phyloP scores from a whole-genome alignment of 2,888 invertebrate species.

The Volucella inflata region DNA sequence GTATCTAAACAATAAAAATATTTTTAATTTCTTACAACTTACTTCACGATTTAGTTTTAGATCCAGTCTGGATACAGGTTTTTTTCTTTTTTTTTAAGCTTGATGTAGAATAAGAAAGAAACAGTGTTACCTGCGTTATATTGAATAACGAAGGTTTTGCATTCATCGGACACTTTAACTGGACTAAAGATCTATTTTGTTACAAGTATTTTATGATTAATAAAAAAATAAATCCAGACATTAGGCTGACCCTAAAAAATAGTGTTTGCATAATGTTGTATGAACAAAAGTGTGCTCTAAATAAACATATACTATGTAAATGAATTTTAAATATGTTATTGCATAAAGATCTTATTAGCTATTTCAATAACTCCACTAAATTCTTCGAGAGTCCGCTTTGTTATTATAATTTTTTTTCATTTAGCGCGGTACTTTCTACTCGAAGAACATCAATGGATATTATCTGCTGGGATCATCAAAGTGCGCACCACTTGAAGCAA shows the following conservation, averaged over 20 bases:
- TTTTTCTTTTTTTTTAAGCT: conserved; percentile 8
- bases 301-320: neutral
- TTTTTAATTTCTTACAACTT: conserved; percentile 54
- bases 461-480: conserved; percentile 77
- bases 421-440: conserved; percentile 44
- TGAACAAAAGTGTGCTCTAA: conserved; percentile 5
- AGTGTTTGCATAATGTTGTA: conserved; percentile 1
- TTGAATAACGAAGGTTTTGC: conserved; percentile 20
- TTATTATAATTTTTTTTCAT: conserved; percentile 4
- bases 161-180: conserved; percentile 43
- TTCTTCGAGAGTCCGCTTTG: conserved; percentile 54
- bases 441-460: conserved; percentile 76
- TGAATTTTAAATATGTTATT: conserved; percentile 23
- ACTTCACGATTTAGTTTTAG: conserved; percentile 55
- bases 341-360: conserved; percentile 16
- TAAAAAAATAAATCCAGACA: neutral
- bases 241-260: neutral
- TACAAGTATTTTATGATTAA: conserved; percentile 20
- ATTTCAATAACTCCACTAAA: neutral
- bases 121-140: conserved; percentile 35
- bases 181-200: conserved; percentile 37
- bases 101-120: conserved; percentile 49
- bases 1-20: conserved; percentile 68
- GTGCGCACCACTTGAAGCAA: conserved; percentile 55
- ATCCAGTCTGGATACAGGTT: conserved; percentile 51